These are phyloP conservation scores for Panagrolaimus sp. DNA, from an alignment of 1,140 invertebrate genomes.

Conservation along the genomic window DNA sequence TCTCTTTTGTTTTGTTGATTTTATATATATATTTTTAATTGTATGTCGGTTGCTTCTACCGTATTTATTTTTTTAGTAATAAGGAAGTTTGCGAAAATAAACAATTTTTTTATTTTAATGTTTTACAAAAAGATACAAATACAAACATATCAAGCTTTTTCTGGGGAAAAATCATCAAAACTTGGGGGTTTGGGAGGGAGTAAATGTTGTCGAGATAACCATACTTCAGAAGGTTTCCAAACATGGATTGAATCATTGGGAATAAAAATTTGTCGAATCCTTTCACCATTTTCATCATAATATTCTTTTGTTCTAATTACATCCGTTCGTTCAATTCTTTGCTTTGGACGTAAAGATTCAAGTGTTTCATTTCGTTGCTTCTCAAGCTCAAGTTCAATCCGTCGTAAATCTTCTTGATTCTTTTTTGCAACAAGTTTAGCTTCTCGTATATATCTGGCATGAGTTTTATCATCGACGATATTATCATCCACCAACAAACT, in stretches of 20 bases:
- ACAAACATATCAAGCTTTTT: too few relatives aligned
- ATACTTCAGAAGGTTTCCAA: neutral
- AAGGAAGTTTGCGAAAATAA: too few relatives aligned
- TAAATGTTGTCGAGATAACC: neutral
- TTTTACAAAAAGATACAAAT: too few relatives aligned
- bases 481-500: neutral
- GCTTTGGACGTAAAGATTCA: neutral
- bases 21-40: too few relatives aligned
- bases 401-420: neutral
- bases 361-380: conserved; percentile 2
- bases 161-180: neutral
- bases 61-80: too few relatives aligned
- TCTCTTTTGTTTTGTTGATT: too few relatives aligned
- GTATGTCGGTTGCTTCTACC: too few relatives aligned
- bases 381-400: conserved; percentile 7
- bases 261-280: neutral
- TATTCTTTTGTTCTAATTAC: neutral
- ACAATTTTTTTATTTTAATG: too few relatives aligned
- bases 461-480: neutral
- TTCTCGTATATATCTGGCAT: neutral
- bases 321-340: neutral
- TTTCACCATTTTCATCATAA: neutral
- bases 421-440: conserved; percentile 5
- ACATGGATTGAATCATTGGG: neutral
- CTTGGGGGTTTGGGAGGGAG: neutral